phyloP scores from a whole-genome alignment of 2,888 invertebrate genomes.

The Patella depressa region DNA sequence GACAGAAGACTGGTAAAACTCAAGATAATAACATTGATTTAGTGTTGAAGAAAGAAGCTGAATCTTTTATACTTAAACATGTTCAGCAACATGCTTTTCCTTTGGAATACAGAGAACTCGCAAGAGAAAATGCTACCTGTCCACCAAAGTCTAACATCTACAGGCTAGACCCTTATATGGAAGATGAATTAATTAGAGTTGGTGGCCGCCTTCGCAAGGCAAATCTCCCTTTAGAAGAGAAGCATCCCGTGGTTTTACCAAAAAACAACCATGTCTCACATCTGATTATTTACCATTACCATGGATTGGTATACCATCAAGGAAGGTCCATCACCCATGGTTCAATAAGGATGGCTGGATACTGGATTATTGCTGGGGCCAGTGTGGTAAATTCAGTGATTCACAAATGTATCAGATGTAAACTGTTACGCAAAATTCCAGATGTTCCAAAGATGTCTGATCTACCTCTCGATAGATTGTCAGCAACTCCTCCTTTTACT shows the following conservation, averaged over 20 bases:
- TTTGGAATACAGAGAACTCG: background rate
- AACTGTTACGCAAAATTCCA: background rate
- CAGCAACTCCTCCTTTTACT: constrained; percentile 12
- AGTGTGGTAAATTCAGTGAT: no score
- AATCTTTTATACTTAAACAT: background rate
- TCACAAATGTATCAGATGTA: constrained; percentile 8
- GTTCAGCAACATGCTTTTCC: background rate
- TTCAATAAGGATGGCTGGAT: background rate
- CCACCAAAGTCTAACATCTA: background rate
- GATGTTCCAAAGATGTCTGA: background rate
- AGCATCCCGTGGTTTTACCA: constrained; percentile 13
- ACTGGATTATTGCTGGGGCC: no score
- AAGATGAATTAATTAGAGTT: background rate
- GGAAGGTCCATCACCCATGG: background rate
- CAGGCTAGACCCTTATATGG: background rate
- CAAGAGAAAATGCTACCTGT: no score
- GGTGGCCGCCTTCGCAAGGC: constrained; percentile 6
- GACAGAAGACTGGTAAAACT: no score
- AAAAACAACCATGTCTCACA: constrained; percentile 2
- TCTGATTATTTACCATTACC: constrained; percentile 7
- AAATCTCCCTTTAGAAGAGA: background rate
- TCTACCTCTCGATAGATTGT: constrained; percentile 6
- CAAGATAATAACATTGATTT: background rate
- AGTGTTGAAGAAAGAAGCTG: background rate
- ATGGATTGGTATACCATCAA: background rate